These are phyloP conservation scores for Carapus acus DNA, from an alignment of 2,797 vertebrate species.

Conservation along the genomic window DNA sequence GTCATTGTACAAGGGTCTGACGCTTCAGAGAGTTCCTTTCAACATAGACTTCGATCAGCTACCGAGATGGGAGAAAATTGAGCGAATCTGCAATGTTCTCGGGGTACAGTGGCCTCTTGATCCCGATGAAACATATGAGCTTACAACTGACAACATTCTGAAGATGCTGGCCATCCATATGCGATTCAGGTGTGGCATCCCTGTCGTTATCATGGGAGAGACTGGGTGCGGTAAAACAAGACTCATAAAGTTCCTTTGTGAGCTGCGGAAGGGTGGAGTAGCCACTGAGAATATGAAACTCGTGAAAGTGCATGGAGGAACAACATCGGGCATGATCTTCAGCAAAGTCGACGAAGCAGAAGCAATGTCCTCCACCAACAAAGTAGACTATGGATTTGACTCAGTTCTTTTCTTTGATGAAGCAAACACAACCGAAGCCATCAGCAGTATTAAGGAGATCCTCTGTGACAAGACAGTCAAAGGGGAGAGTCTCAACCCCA, in stretches of 20 bases:
- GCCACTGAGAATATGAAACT: constrained; percentile 84
- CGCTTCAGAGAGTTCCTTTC: constrained; percentile 84
- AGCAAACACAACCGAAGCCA: constrained; percentile 91
- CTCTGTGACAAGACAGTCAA: constrained; percentile 84
- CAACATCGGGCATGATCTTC: constrained; percentile 81
- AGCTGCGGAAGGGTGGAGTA: constrained; percentile 67
- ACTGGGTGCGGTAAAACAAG: constrained; percentile 96
- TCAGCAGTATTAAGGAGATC: constrained; percentile 93
- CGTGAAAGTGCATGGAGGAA: constrained; percentile 95
- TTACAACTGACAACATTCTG: constrained; percentile 89
- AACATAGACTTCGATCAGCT: constrained; percentile 82
- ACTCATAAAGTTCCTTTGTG: constrained; percentile 87
- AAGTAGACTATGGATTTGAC: constrained; percentile 70
- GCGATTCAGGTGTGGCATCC: constrained; percentile 93
- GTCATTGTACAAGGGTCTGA: constrained; percentile 74
- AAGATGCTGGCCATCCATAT: constrained; percentile 96
- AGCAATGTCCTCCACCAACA: constrained; percentile 73
- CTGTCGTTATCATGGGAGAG: constrained; percentile 96
- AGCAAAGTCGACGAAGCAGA: constrained; percentile 80
- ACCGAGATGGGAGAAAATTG: constrained; percentile 81
- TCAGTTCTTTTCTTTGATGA: constrained; percentile 95
- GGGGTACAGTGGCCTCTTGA: constrained; percentile 83
- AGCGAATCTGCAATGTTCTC: constrained; percentile 80
- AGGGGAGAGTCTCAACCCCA: constrained; percentile 66
- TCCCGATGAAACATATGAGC: constrained; percentile 90